A percentile compares a stretch with the other conserved stretches of the same genome.
These are phyloP conservation scores for Dendrolimus houi DNA, from an alignment of 2,888 invertebrate species.

Conservation along the genomic window DNA sequence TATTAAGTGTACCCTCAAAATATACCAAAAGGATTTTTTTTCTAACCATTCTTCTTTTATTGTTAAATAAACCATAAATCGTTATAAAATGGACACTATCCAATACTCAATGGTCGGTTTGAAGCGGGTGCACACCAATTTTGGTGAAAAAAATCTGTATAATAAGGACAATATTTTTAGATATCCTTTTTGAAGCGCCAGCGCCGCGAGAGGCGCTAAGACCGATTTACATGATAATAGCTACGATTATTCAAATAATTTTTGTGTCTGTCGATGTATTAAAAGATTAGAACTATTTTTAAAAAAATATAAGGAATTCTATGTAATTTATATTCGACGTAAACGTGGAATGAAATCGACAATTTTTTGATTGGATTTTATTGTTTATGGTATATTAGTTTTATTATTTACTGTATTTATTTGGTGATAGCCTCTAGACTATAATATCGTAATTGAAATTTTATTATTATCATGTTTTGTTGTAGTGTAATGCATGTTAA, in stretches of 20 bases:
- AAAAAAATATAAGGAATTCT: constrained; percentile 21
- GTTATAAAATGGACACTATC: constrained; percentile 63
- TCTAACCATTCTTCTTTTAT: constrained; percentile 52
- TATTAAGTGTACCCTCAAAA: constrained; percentile 37
- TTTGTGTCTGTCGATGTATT: constrained; percentile 25
- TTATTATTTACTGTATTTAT: not conserved
- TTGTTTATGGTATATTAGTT: not conserved
- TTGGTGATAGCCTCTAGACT: not conserved
- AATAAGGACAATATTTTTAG: constrained; percentile 49
- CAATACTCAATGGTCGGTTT: constrained; percentile 45
- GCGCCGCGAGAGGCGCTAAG: constrained; percentile 63
- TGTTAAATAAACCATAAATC: constrained; percentile 75
- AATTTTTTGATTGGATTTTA: not conserved
- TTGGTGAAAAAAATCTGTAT: constrained; percentile 28
- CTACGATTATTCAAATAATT: constrained; percentile 42
- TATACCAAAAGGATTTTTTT: constrained; percentile 35
- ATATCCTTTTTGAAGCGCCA: constrained; percentile 38
- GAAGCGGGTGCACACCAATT: constrained; percentile 26
- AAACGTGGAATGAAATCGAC: not conserved
- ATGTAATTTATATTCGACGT: constrained; percentile 1
- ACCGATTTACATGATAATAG: constrained; percentile 58
- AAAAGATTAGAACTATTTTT: constrained; percentile 29
- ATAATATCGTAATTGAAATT: not conserved
- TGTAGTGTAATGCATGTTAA: too few relatives aligned
- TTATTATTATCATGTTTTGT: too few relatives aligned